Conservation (phyloP, 2,797 vertebrate species). For the Nyctibius grandis region DNA sequence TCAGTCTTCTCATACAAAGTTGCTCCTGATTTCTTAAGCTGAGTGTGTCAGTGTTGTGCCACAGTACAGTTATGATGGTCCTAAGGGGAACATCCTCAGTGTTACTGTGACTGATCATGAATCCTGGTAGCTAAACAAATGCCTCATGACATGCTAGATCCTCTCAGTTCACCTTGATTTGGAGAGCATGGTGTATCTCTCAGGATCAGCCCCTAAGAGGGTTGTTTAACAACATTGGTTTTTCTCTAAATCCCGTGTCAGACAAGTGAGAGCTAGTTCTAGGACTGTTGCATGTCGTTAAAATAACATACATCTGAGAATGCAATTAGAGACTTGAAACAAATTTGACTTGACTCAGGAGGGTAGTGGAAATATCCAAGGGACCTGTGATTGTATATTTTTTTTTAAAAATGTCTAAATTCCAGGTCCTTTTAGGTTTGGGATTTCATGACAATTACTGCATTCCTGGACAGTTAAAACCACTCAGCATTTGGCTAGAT, state of each 20-base stretch:
- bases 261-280: neutral
- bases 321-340: constrained; percentile 10
- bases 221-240: neutral
- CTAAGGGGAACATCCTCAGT: neutral
- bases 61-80: neutral
- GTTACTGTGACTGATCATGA: neutral
- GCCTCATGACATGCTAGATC: neutral
- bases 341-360: constrained; percentile 11
- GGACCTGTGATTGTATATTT: neutral
- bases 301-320: neutral
- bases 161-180: neutral
- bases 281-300: neutral
- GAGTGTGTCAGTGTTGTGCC: neutral
- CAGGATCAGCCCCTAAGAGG: neutral
- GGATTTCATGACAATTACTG: constrained; percentile 29
- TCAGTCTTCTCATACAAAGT: neutral
- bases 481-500: constrained; percentile 45
- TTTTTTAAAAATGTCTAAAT: neutral
- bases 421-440: neutral
- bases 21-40: neutral
- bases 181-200: neutral
- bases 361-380: neutral
- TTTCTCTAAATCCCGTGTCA: neutral
- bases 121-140: neutral
- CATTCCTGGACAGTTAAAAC: constrained; percentile 37